Evolutionary conservation across 2,888 invertebrate species (phyloP).

Genomic region (Zonitis immaculata): DNA sequence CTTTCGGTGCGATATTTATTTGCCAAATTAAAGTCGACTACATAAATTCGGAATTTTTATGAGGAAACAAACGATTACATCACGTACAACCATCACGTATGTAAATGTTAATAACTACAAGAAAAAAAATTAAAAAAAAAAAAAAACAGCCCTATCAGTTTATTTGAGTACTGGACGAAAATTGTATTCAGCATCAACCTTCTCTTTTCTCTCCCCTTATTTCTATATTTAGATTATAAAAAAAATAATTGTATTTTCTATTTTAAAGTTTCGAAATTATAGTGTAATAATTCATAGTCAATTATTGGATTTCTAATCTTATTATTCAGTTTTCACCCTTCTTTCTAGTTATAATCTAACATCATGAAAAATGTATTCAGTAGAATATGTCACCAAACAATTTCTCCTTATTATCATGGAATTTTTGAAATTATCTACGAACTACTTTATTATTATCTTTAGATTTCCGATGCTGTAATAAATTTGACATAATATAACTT

Average conservation of each 20-base stretch:
- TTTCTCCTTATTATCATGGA: neutral
- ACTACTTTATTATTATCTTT: neutral
- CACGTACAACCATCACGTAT: conserved; percentile 22
- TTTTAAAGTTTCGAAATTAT: neutral
- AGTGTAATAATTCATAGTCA: conserved; percentile 1
- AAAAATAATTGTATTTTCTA: too few relatives aligned
- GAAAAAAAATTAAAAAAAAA: neutral
- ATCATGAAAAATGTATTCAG: conserved; percentile 2
- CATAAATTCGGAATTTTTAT: conserved; percentile 20
- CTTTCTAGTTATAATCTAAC: neutral
- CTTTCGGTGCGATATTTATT: conserved; percentile 18
- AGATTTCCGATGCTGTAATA: neutral
- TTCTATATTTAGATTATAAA: neutral
- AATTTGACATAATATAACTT: neutral
- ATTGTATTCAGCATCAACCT: too few relatives aligned
- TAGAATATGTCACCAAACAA: neutral
- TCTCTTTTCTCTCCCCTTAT: neutral
- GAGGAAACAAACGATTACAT: conserved; percentile 19
- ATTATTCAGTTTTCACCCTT: conserved; percentile 1
- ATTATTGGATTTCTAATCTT: neutral
- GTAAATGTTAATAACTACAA: conserved; percentile 13
- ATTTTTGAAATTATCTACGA: neutral
- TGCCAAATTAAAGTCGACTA: conserved; percentile 19
- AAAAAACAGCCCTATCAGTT: neutral
- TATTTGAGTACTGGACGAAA: neutral